These are phyloP conservation scores for Colistium nudipinnis DNA, from an alignment of 2,113 vertebrate genomes.

Conservation along the genomic window DNA sequence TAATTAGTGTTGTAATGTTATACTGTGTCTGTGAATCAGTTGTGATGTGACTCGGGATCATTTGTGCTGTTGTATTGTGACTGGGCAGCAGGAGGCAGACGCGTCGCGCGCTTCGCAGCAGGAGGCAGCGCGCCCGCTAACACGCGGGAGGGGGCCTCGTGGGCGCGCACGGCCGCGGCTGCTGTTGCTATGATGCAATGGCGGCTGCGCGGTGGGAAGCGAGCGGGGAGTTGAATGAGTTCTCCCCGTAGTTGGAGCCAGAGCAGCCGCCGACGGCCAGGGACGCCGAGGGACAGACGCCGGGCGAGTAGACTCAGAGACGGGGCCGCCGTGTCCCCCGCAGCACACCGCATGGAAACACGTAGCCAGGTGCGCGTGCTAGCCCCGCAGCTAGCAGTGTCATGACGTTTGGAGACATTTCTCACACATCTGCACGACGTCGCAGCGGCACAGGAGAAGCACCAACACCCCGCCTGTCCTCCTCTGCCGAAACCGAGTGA, in stretches of 20 bases:
- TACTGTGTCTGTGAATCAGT: too few relatives aligned
- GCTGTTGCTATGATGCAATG: constrained; percentile 81
- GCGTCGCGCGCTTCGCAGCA: constrained; percentile 1
- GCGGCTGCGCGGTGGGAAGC: constrained; percentile 75
- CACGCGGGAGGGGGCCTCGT: constrained; percentile 11
- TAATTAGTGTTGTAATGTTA: too few relatives aligned
- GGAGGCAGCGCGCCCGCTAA: not conserved
- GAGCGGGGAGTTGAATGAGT: constrained; percentile 78
- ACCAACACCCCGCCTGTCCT: constrained; percentile 64
- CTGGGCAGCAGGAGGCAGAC: constrained; percentile 63
- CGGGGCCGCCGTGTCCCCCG: not conserved
- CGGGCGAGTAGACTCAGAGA: constrained; percentile 19
- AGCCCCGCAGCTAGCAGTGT: constrained; percentile 60
- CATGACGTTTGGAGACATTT: constrained; percentile 65
- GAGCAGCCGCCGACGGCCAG: constrained; percentile 37
- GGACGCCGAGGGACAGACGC: constrained; percentile 12
- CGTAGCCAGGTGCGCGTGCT: constrained; percentile 53
- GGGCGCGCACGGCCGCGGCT: constrained; percentile 64
- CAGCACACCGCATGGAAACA: constrained; percentile 44
- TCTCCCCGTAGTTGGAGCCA: constrained; percentile 57
- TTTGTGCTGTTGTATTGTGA: not conserved
- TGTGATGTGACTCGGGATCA: too few relatives aligned
- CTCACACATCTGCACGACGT: constrained; percentile 72
- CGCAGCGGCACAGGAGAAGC: constrained; percentile 52
- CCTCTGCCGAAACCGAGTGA: constrained; percentile 32